phyloP scores from a whole-genome alignment of 2,113 vertebrate genomes.

The Datnioides undecimradiatus region DNA sequence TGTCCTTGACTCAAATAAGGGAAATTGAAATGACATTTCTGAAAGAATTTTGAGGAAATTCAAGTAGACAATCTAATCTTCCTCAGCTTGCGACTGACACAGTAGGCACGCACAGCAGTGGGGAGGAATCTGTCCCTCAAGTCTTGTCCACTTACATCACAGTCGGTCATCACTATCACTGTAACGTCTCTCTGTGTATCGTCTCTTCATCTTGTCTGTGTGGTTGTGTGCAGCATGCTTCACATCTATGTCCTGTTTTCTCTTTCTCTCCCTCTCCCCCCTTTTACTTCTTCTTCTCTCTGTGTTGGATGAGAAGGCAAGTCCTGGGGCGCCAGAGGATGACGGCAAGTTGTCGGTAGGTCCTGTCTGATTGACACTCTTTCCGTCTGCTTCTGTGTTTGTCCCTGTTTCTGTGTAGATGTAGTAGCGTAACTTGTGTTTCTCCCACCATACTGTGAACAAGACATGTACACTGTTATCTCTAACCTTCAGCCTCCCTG shows the following conservation, averaged over 20 bases:
- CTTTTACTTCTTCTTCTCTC: constrained; percentile 71
- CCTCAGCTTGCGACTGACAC: constrained; percentile 34
- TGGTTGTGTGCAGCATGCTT: constrained; percentile 78
- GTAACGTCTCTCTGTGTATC: constrained; percentile 62
- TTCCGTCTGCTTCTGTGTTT: constrained; percentile 64
- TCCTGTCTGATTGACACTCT: constrained; percentile 75
- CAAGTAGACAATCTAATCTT: constrained; percentile 25
- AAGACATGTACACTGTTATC: constrained; percentile 74
- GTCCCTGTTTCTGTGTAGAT: constrained; percentile 63
- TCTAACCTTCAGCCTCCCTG: constrained; percentile 48
- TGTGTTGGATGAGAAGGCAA: constrained; percentile 84
- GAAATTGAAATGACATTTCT: constrained; percentile 37
- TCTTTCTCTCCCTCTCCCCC: constrained; percentile 59
- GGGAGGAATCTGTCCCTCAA: constrained; percentile 55
- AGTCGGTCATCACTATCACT: constrained; percentile 53
- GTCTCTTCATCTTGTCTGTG: constrained; percentile 59
- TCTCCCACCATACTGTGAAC: constrained; percentile 48
- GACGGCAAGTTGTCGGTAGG: constrained; percentile 87
- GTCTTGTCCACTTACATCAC: constrained; percentile 63
- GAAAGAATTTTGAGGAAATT: constrained; percentile 37
- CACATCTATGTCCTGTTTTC: constrained; percentile 82
- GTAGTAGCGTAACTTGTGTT: constrained; percentile 35
- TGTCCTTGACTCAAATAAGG: constrained; percentile 14
- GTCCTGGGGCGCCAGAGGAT: constrained; percentile 81
- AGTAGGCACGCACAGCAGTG: constrained; percentile 26